These are phyloP conservation scores for Cloeon dipterum DNA, from an alignment of 2,888 invertebrate genomes.

Conservation along the genomic window DNA sequence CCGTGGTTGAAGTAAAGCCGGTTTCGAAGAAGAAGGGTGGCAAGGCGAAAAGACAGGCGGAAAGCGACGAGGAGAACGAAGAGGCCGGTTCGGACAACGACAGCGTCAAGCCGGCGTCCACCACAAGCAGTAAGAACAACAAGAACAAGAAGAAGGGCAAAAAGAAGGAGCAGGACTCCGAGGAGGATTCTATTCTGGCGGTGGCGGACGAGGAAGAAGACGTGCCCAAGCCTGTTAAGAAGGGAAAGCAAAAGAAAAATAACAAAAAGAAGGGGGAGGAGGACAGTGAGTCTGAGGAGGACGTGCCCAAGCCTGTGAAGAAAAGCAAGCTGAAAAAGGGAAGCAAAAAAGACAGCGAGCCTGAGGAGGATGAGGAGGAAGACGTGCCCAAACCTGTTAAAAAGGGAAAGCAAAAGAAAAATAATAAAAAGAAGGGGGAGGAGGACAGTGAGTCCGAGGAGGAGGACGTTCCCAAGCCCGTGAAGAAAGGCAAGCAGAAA, in stretches of 20 bases:
- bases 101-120: slow-evolving; percentile 6
- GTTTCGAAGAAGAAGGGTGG: slow-evolving; percentile 26
- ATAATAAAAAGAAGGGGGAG: slow-evolving; percentile 1
- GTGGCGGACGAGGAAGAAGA: slow-evolving; percentile 9
- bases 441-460: background rate
- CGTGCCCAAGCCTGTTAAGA: slow-evolving; percentile 12
- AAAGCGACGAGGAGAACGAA: slow-evolving; percentile 13
- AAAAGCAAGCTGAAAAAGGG: slow-evolving; percentile 6
- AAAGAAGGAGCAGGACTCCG: slow-evolving; percentile 9
- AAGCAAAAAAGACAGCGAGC: slow-evolving; percentile 6
- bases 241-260: slow-evolving; percentile 18
- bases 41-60: slow-evolving; percentile 8
- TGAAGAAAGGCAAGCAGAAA: slow-evolving; percentile 4
- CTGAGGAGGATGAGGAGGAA: slow-evolving; percentile 8
- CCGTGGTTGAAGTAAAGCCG: slow-evolving; percentile 11
- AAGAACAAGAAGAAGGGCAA: slow-evolving; percentile 3
- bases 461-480: slow-evolving; percentile 7
- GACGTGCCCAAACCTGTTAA: slow-evolving; percentile 7
- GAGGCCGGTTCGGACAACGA: slow-evolving; percentile 8
- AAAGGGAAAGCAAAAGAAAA: slow-evolving; percentile 7
- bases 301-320: background rate
- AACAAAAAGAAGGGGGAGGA: slow-evolving; percentile 10
- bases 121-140: slow-evolving; percentile 3
- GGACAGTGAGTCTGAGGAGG: background rate
- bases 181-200: slow-evolving; percentile 7